Evolutionary conservation across 2,113 vertebrate species (phyloP).

Genomic region (Cygnus buccinator): DNA sequence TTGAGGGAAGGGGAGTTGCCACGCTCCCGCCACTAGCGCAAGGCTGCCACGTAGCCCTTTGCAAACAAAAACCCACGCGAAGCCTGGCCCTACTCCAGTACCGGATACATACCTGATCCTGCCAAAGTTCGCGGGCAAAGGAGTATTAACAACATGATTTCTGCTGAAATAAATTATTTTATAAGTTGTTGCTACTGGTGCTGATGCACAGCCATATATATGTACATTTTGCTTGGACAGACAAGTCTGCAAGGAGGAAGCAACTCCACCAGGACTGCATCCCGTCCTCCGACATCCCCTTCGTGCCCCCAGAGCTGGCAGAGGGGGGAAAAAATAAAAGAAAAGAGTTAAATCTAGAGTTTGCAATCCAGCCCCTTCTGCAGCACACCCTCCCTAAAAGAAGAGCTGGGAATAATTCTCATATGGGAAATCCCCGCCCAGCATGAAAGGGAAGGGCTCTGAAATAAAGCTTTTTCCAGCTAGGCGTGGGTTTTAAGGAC

Average conservation of each 20-base stretch:
- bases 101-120: neutral
- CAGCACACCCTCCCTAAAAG: neutral
- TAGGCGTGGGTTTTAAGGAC: neutral
- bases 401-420: neutral
- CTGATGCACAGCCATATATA: neutral
- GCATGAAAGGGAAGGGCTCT: neutral
- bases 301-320: neutral
- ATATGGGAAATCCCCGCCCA: neutral
- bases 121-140: neutral
- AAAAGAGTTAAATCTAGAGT: neutral
- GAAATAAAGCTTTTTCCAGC: neutral
- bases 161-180: conserved; percentile 5
- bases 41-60: neutral
- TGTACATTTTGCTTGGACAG: neutral
- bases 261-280: neutral
- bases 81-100: neutral
- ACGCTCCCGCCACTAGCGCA: neutral
- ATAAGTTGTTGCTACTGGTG: neutral
- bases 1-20: neutral
- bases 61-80: neutral
- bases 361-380: neutral
- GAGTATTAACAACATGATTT: neutral
- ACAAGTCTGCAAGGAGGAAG: neutral
- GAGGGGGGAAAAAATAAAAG: neutral
- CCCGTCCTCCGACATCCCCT: neutral